These are phyloP conservation scores for Metopolophium dirhodum DNA, from an alignment of 1,140 invertebrate species.

Conservation along the genomic window DNA sequence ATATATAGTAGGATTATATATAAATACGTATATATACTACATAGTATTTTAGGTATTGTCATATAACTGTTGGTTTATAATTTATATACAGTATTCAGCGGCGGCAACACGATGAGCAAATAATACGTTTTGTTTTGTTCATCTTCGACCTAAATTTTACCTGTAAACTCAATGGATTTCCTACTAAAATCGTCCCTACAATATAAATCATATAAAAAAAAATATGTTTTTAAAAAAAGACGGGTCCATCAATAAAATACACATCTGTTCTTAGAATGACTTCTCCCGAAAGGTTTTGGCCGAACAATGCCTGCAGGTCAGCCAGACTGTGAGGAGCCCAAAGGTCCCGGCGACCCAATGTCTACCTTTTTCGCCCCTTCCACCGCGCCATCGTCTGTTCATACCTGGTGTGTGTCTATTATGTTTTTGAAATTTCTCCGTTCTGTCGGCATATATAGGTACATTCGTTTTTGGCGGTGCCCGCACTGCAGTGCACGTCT, in stretches of 20 bases:
- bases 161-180: conserved; percentile 41
- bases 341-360: conserved; percentile 46
- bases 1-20: background rate
- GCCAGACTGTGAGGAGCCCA: conserved; percentile 54
- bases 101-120: background rate
- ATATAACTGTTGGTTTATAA: conserved; percentile 35
- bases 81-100: conserved; percentile 20
- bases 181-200: conserved; percentile 8
- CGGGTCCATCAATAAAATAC: conserved; percentile 7
- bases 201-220: conserved; percentile 14
- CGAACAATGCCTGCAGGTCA: background rate
- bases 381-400: background rate
- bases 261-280: conserved; percentile 19
- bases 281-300: conserved; percentile 41
- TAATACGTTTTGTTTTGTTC: conserved; percentile 46
- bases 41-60: background rate
- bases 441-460: background rate
- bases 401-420: conserved; percentile 29
- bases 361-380: conserved; percentile 48
- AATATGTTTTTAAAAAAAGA: conserved; percentile 25
- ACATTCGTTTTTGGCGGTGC: conserved; percentile 28
- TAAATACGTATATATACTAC: background rate
- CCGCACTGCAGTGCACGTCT: background rate
- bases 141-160: conserved; percentile 28
- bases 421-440: conserved; percentile 54